A percentile compares a stretch with the other conserved stretches of the same genome.
phyloP scores from a whole-genome alignment of 2,888 invertebrate species.

The Lagria hirta region DNA sequence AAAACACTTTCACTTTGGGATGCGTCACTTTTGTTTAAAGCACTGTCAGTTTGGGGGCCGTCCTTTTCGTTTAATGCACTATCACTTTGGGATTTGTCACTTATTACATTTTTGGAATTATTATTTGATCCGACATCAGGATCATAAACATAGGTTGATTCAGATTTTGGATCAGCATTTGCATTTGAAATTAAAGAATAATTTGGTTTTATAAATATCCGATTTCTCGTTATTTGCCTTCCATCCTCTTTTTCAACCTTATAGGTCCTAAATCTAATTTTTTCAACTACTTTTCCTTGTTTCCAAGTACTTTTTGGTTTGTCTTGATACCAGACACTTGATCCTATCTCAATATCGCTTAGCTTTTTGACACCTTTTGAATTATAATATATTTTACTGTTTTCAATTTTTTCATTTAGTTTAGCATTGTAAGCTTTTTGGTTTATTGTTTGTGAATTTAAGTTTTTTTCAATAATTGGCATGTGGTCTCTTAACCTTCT shows the following conservation, averaged over 20 bases:
- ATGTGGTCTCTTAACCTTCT: constrained; percentile 4
- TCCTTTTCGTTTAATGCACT: too few relatives aligned
- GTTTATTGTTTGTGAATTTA: constrained; percentile 7
- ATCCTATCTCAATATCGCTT: not conserved
- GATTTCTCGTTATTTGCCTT: constrained; percentile 10
- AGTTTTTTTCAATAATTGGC: constrained; percentile 1
- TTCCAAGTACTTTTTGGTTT: constrained; percentile 11
- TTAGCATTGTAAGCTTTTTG: not conserved
- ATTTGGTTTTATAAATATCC: constrained; percentile 2
- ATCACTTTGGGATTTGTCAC: too few relatives aligned
- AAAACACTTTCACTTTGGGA: too few relatives aligned
- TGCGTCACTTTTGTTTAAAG: too few relatives aligned
- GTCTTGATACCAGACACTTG: constrained; percentile 4
- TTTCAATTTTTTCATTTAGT: constrained; percentile 4
- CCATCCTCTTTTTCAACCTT: constrained; percentile 15
- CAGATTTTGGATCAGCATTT: too few relatives aligned
- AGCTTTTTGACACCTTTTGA: not conserved
- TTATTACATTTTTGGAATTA: too few relatives aligned
- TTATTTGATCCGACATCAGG: too few relatives aligned
- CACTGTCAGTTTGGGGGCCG: too few relatives aligned
- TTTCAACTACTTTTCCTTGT: constrained; percentile 11
- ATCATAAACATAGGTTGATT: too few relatives aligned
- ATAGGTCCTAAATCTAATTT: constrained; percentile 11
- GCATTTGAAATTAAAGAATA: too few relatives aligned
- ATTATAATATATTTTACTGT: constrained; percentile 4